Conservation (phyloP, 2,113 vertebrate genomes). For the Phocoena sinus region DNA sequence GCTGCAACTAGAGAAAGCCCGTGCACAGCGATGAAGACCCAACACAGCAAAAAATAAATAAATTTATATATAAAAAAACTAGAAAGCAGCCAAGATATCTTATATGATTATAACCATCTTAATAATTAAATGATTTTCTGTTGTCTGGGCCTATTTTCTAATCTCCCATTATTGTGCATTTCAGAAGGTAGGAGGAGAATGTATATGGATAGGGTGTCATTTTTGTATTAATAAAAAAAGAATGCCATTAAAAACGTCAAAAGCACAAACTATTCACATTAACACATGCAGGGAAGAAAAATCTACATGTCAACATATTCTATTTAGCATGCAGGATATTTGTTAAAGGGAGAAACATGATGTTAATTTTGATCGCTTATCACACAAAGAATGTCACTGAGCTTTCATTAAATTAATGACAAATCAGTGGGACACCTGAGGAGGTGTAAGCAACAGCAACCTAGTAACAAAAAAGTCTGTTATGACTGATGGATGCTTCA, state of each 20-base stretch:
- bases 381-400: background rate
- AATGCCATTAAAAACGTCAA: background rate
- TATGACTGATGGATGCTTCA: background rate
- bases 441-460: background rate
- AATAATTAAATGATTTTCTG: background rate
- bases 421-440: background rate
- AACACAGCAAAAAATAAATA: no score
- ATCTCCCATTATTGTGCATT: background rate
- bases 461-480: background rate
- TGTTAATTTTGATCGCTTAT: background rate
- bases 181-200: background rate
- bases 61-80: background rate
- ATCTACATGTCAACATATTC: background rate
- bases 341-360: background rate
- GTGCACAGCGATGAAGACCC: no score
- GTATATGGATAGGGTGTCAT: background rate
- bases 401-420: background rate
- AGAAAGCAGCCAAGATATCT: background rate
- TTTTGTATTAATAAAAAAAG: conserved; percentile 1
- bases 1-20: no score
- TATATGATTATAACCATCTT: background rate
- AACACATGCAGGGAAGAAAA: background rate
- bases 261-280: background rate
- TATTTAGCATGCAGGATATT: background rate
- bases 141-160: background rate